A percentile compares a stretch with the other conserved stretches of the same genome.
Evolutionary conservation across 1,140 invertebrate species (phyloP).

Genomic region (Calliphora vicina): DNA sequence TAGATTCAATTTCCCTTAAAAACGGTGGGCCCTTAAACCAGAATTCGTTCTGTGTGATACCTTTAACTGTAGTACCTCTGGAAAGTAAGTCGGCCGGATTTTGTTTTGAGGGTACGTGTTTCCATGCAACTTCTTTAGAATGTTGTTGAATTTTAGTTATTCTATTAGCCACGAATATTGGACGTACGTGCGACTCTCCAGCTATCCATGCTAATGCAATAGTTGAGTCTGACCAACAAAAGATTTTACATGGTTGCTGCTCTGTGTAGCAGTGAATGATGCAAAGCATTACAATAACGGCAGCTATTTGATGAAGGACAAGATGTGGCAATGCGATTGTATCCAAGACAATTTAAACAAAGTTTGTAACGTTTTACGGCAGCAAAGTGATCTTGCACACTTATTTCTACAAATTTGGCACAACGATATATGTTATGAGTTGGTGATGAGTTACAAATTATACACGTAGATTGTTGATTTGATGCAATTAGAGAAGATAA

Average conservation of each 20-base stretch:
- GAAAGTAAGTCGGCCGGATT: slow-evolving; percentile 51
- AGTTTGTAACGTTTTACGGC: too few relatives aligned
- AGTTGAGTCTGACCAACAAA: slow-evolving; percentile 38
- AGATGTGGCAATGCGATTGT: too few relatives aligned
- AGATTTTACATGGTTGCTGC: background rate
- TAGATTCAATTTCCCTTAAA: background rate
- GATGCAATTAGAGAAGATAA: background rate
- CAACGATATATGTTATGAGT: too few relatives aligned
- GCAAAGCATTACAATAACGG: too few relatives aligned
- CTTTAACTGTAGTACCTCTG: slow-evolving; percentile 34
- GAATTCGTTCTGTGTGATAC: slow-evolving; percentile 44
- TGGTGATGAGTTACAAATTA: too few relatives aligned
- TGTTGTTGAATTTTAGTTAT: slow-evolving; percentile 53
- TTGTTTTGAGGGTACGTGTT: slow-evolving; percentile 43
- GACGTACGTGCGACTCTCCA: slow-evolving; percentile 24
- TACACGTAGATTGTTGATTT: background rate
- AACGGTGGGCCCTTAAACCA: slow-evolving; percentile 58
- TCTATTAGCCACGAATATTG: slow-evolving; percentile 59
- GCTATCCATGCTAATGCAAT: slow-evolving; percentile 38
- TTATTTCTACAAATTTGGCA: too few relatives aligned
- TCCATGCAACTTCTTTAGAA: slow-evolving; percentile 40
- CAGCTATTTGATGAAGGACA: too few relatives aligned
- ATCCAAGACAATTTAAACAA: too few relatives aligned
- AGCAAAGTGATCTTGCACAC: too few relatives aligned
- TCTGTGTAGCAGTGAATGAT: too few relatives aligned